These are phyloP conservation scores for Brachionus angularis DNA, from an alignment of 1,140 invertebrate genomes.

Conservation along the genomic window DNA sequence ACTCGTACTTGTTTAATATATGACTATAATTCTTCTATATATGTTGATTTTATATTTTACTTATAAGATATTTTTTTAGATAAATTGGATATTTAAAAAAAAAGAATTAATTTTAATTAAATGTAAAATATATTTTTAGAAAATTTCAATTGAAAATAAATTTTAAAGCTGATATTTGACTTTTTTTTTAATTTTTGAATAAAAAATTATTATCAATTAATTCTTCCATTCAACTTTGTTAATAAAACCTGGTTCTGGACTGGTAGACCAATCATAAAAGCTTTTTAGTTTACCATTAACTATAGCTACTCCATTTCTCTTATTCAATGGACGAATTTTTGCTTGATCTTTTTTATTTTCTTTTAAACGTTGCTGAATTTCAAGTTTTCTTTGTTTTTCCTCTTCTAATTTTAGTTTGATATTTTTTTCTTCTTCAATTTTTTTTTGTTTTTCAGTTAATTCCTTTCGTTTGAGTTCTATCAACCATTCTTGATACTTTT, in stretches of 20 bases:
- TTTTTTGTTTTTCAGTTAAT: not conserved
- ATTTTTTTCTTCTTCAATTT: not conserved
- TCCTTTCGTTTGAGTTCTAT: slow-evolving; percentile 21
- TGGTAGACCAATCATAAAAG: slow-evolving; percentile 40
- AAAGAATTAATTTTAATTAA: too few relatives aligned
- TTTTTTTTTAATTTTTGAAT: too few relatives aligned
- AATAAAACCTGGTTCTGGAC: slow-evolving; percentile 5
- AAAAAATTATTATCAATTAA: too few relatives aligned
- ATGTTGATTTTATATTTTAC: too few relatives aligned
- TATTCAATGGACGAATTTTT: not conserved
- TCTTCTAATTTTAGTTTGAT: not conserved
- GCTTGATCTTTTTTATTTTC: slow-evolving; percentile 27
- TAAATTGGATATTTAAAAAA: too few relatives aligned
- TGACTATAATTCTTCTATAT: too few relatives aligned
- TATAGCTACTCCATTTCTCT: slow-evolving; percentile 1
- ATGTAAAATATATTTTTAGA: too few relatives aligned
- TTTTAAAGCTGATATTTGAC: too few relatives aligned
- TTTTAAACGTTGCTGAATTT: slow-evolving; percentile 13
- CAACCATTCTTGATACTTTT: slow-evolving; percentile 36
- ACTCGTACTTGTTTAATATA: too few relatives aligned
- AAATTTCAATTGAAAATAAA: too few relatives aligned
- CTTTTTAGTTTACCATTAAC: slow-evolving; percentile 31
- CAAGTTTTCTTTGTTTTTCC: not conserved
- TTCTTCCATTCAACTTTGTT: slow-evolving; percentile 30
- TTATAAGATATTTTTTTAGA: too few relatives aligned